Percentiles rank a stretch among this genome's conserved stretches.
Conservation (phyloP, 2,113 vertebrate genomes). For the Atlantisia rogersi region DNA sequence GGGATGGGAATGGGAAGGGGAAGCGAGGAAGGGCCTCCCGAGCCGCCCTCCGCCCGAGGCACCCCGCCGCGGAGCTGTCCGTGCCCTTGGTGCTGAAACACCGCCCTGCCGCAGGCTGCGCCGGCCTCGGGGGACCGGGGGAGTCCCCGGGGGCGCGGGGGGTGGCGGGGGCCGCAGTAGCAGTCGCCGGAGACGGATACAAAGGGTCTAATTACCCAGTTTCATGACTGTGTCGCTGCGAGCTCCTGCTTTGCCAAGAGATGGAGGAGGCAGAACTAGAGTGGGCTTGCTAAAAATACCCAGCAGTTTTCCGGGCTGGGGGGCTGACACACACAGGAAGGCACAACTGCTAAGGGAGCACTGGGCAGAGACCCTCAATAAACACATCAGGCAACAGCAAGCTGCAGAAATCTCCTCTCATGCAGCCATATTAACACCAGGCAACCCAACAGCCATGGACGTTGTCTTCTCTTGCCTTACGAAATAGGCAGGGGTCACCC, state of each 20-base stretch:
- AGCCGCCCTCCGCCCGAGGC: not conserved
- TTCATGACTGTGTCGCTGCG: rapidly evolving
- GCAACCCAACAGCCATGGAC: not conserved
- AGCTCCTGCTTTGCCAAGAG: not conserved
- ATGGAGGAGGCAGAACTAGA: not conserved
- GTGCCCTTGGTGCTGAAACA: not conserved
- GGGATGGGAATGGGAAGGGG: rapidly evolving
- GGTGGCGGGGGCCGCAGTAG: too few species aligned
- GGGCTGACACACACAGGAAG: rapidly evolving
- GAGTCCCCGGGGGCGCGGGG: not conserved
- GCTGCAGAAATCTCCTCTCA: not conserved
- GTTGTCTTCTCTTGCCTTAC: not conserved
- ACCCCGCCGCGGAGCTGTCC: not conserved
- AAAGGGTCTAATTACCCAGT: rapidly evolving
- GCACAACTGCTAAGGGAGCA: rapidly evolving
- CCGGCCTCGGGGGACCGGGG: rapidly evolving
- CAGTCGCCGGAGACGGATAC: not conserved
- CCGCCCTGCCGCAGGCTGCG: not conserved
- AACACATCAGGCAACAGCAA: rapidly evolving
- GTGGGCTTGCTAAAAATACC: not conserved
- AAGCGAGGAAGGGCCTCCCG: too few species aligned
- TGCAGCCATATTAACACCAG: too few species aligned
- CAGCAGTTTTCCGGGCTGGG: not conserved
- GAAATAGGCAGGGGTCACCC: not conserved
- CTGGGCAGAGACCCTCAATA: too few species aligned